These are phyloP conservation scores for Seriola dumerili DNA, from an alignment of 2,113 vertebrate genomes.

Conservation along the genomic window DNA sequence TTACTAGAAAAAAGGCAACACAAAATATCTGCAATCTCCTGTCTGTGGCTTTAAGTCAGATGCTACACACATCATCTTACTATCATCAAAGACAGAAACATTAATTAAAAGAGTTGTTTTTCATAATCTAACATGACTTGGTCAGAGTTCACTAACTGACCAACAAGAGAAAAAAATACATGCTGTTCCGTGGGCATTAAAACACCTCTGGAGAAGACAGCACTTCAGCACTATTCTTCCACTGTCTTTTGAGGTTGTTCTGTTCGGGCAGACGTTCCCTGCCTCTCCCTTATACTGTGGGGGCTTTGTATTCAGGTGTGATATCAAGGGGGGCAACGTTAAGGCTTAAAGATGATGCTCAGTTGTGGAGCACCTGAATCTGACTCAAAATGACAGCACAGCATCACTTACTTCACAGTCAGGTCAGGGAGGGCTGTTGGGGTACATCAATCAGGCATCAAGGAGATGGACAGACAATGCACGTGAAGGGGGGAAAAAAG, in stretches of 20 bases:
- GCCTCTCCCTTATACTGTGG: background rate
- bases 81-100: too few species aligned
- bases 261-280: background rate
- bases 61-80: background rate
- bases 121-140: background rate
- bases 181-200: background rate
- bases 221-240: background rate
- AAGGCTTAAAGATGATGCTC: background rate
- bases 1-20: too few species aligned
- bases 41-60: background rate
- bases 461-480: background rate
- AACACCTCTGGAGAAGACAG: background rate
- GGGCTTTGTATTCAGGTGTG: background rate
- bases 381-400: too few species aligned
- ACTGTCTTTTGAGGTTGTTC: background rate
- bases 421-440: background rate
- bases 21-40: too few species aligned
- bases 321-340: background rate
- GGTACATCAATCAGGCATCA: background rate
- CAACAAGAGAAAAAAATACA: background rate
- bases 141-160: background rate
- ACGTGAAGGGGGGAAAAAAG: background rate
- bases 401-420: constrained; percentile 1
- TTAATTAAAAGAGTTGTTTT: background rate
- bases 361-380: too few species aligned